phyloP scores from a whole-genome alignment of 2,797 vertebrate species.

The Ceyx erithaca region DNA sequence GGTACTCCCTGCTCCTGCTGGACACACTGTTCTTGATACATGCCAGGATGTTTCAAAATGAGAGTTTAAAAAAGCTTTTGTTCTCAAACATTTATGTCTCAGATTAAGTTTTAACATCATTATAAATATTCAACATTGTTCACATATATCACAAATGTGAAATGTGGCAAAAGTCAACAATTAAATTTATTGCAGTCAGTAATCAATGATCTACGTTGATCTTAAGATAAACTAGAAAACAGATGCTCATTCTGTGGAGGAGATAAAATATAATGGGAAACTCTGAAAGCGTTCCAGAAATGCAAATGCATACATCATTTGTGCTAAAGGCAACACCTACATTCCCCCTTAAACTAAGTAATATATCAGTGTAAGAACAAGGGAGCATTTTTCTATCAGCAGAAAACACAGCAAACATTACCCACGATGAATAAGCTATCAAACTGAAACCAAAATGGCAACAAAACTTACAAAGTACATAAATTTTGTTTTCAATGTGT shows the following conservation, averaged over 20 bases:
- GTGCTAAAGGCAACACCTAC: slow-evolving; percentile 57
- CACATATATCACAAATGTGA: neutral
- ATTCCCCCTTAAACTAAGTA: neutral
- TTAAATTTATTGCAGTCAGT: slow-evolving; percentile 54
- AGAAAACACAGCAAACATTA: slow-evolving; percentile 13
- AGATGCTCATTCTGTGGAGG: slow-evolving; percentile 6
- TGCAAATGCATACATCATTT: slow-evolving; percentile 49
- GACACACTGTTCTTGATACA: too few relatives aligned
- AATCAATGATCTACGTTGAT: slow-evolving; percentile 39
- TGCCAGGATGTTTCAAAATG: too few relatives aligned
- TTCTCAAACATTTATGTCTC: neutral
- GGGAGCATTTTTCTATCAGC: slow-evolving; percentile 46
- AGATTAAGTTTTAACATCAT: slow-evolving; percentile 14
- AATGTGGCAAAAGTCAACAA: slow-evolving; percentile 41
- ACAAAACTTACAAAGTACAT: neutral
- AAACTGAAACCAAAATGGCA: neutral
- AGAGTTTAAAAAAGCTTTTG: neutral
- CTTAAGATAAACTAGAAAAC: slow-evolving; percentile 42
- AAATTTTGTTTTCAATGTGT: neutral
- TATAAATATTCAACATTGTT: slow-evolving; percentile 40
- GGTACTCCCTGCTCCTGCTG: too few relatives aligned
- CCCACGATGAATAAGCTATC: neutral
- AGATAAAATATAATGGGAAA: slow-evolving; percentile 57
- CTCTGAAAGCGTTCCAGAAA: slow-evolving; percentile 59
- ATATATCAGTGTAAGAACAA: slow-evolving; percentile 62